Percentiles rank a stretch among this genome's conserved stretches.
These are phyloP conservation scores for Diachrysia chrysitis DNA, from an alignment of 2,888 invertebrate species.

Conservation along the genomic window DNA sequence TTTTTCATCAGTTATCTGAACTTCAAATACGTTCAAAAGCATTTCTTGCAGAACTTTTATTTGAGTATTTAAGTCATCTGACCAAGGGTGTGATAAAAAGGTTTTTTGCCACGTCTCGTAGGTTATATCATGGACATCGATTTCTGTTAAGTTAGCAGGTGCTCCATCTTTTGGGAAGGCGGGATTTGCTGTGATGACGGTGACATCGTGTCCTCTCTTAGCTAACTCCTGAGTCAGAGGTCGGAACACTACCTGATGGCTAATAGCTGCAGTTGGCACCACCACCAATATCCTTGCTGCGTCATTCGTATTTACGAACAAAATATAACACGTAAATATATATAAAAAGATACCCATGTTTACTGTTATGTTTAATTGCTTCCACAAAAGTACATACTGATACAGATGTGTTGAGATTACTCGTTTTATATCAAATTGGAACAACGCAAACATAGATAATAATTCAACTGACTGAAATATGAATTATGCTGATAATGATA, in stretches of 20 bases:
- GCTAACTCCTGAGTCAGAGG: slow-evolving; percentile 74
- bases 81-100: neutral
- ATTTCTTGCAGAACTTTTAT: slow-evolving; percentile 23
- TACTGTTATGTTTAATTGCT: neutral
- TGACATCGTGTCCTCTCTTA: slow-evolving; percentile 45
- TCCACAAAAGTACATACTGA: neutral
- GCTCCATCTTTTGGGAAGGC: slow-evolving; percentile 62
- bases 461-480: too few species aligned
- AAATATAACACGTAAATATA: neutral
- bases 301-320: slow-evolving; percentile 18
- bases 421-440: neutral
- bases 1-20: slow-evolving; percentile 43
- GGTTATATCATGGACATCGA: slow-evolving; percentile 69
- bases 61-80: slow-evolving; percentile 20
- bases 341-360: neutral
- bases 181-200: slow-evolving; percentile 42
- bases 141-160: slow-evolving; percentile 70
- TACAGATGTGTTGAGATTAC: neutral
- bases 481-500: too few species aligned
- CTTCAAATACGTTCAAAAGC: slow-evolving; percentile 36
- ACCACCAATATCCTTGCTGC: slow-evolving; percentile 59
- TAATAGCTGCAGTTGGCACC: slow-evolving; percentile 75
- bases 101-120: slow-evolving; percentile 59
- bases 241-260: slow-evolving; percentile 79
- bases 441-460: neutral